A percentile compares a stretch with the other conserved stretches of the same genome.
Conservation (phyloP, 2,888 invertebrate species). For the Hartigia nigra region DNA sequence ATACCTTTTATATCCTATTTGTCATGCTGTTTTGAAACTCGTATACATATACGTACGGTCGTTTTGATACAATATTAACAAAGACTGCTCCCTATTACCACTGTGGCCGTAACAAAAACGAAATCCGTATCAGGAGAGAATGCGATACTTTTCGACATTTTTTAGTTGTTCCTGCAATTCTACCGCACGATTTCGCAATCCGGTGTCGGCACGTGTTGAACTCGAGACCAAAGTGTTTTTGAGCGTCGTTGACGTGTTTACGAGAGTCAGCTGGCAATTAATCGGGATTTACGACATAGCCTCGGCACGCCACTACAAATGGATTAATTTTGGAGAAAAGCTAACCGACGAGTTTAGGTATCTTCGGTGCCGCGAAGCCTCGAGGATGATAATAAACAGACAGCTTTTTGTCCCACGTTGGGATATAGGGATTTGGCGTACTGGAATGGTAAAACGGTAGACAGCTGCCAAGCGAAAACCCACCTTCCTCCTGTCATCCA, state of each 20-base stretch:
- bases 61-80: background rate
- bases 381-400: conserved; percentile 32
- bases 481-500: conserved; percentile 8
- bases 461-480: conserved; percentile 48
- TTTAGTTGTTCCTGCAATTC: background rate
- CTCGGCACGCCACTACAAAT: conserved; percentile 43
- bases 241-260: conserved; percentile 45
- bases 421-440: background rate
- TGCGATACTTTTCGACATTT: background rate
- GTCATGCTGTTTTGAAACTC: background rate
- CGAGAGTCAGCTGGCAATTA: conserved; percentile 55
- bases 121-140: background rate
- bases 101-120: background rate
- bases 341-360: conserved; percentile 41
- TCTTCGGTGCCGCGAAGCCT: conserved; percentile 23
- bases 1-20: background rate
- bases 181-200: background rate
- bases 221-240: conserved; percentile 34
- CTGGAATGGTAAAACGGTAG: conserved; percentile 24
- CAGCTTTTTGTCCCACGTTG: conserved; percentile 33
- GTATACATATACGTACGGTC: background rate
- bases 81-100: background rate
- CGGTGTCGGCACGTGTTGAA: conserved; percentile 15
- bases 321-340: conserved; percentile 46
- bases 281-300: conserved; percentile 57